Evolutionary conservation across 2,797 vertebrate genomes (phyloP).

Genomic region (Phoxinus dragarum): DNA sequence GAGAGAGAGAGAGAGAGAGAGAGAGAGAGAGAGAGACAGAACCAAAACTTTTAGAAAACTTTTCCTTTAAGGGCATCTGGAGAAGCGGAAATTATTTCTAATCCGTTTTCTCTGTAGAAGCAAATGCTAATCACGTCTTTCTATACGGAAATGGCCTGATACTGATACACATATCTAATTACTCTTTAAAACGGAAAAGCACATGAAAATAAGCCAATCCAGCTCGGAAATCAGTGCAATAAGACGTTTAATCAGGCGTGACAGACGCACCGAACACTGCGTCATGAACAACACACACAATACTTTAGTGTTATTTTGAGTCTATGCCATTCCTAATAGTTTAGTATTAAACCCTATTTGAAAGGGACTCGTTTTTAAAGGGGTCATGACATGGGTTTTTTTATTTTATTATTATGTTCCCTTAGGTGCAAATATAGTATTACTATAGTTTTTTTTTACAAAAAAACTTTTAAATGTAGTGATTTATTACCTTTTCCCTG

Average conservation of each 20-base stretch:
- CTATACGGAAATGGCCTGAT: slow-evolving; percentile 50
- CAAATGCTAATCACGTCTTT: slow-evolving; percentile 62
- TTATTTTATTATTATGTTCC: too few species aligned
- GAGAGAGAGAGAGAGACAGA: not conserved
- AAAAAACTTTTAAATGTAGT: too few species aligned
- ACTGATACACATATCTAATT: slow-evolving; percentile 56
- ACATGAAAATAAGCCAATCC: slow-evolving; percentile 39
- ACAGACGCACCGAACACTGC: slow-evolving; percentile 26
- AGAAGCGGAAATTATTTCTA: slow-evolving; percentile 63
- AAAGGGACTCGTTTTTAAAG: not conserved
- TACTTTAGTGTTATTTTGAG: not conserved
- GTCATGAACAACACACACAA: not conserved
- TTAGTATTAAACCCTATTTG: not conserved
- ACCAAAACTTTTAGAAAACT: not conserved
- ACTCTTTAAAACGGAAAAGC: slow-evolving; percentile 43
- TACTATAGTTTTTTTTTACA: too few species aligned
- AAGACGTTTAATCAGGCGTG: slow-evolving; percentile 30
- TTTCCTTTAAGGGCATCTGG: slow-evolving; percentile 32
- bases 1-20: too few species aligned
- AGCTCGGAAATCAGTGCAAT: slow-evolving; percentile 27
- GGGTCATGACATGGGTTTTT: too few species aligned
- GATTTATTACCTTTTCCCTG: too few species aligned
- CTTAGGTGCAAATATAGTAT: too few species aligned
- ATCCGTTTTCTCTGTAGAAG: slow-evolving; percentile 61
- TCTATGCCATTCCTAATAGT: not conserved